Base-by-base conservation (phyloP, 1,140 invertebrate genomes). In the Phortica variegata region DNA sequence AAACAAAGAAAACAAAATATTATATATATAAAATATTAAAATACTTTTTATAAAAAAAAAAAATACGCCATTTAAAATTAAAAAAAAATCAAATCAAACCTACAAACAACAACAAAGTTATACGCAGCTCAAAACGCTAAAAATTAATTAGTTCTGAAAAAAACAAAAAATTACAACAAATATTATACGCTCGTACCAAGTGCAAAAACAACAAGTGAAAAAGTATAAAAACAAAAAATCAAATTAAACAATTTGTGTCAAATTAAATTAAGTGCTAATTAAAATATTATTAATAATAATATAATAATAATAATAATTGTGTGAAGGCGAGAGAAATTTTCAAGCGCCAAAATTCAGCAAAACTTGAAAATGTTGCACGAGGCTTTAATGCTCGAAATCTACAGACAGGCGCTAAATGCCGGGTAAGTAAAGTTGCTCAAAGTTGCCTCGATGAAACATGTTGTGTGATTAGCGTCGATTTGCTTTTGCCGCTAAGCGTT, bases 361-460 rank as follows among this genome's bases (percentile, higher is more conserved):
- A 73, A 75, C 49, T 56, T 69, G 13, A 74, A 74, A 56, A 76
- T 76, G 73, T 60, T 76, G 51, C 73, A 76, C 65, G 73, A 76
- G 55, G 73, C 73, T 39, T 42, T 76, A 44, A 75, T 76, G 73
- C 59, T 76, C 46, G 73, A 76, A 55, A 75, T 76, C 58, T 76
- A 76, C 69, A 68, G 73, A 60, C 73, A 76, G 60, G 73, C 73
- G 43, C 51, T 76, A 29, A 76, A 72, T 65, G 73, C 73, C 48
- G 73, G 73, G 73, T 76, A 75, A 75, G 71, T 58, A 18, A 6
- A 29, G 6, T 29, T 29, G 6, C 12, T 29, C 12, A 7, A 29
- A 12, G 26, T n/a, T n/a, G n/a, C n/a, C n/a, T n/a, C n/a, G n/a
- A n/a, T n/a, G n/a, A n/a, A n/a, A n/a, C n/a, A n/a, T n/a, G n/a